Evolutionary conservation across 2,888 invertebrate genomes (phyloP), one percentile per base, ranked within the genome.

Genomic region (Notodonta ziczac): DNA sequence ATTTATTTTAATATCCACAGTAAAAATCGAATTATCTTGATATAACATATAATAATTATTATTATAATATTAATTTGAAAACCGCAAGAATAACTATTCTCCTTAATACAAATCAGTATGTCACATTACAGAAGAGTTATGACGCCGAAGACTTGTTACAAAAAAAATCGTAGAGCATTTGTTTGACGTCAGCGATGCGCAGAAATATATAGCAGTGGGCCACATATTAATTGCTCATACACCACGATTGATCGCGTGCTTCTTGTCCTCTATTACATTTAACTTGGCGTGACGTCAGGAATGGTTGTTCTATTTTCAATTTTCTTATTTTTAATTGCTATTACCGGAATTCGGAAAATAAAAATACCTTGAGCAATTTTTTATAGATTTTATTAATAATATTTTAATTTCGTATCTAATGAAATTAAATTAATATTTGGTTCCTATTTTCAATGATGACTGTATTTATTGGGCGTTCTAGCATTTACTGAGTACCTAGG

Each of bases 111-210:
- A 83, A 83, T 81, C 80, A 73, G 65, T 56, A 59, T 81, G 86
- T 85, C 88, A 87, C 87, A 87, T 87, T 87, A 86, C 73, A 80
- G 66, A 83, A 87, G 86, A 88, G 70, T 84, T 85, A 86, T 84
- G 68, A 62, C 76, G 60, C 69, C 65, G 69, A 69, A 72, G 69
- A 69, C 65, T 69, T 65, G 69, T 72, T 71, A 74, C 65, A 78
- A 79, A 85, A 80, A 73, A 82, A 78, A 76, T 70, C 67, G 65
- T 72, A 56, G 61, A 70, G 72, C 74, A 76, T 75, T 78, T 76
- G 80, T 83, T 70, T 86, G 88, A 89, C 89, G 89, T 90, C 90
- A 87, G 84, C 88, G 83, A 81, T 83, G 76, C 75, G 70, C 69
- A 68, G 62, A 80, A 83, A 89, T 85, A 83, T 86, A 89, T 87